phyloP scores from a whole-genome alignment of 2,888 invertebrate genomes.

The Melipona beecheii region DNA sequence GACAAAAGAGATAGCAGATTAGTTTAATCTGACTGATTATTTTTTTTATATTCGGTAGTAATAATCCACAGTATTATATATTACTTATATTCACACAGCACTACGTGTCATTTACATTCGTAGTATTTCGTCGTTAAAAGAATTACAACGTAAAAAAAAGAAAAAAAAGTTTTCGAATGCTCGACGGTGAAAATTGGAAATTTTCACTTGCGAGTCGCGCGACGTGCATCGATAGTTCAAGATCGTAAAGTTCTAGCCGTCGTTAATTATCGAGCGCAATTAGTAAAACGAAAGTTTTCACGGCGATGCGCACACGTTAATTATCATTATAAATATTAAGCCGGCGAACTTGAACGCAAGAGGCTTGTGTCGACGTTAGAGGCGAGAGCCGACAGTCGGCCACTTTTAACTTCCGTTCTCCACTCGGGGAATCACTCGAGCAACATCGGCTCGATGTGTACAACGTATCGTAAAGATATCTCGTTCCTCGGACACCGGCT shows the following conservation, averaged over 20 bases:
- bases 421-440: constrained; percentile 15
- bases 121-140: no score
- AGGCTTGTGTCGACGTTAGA: constrained; percentile 45
- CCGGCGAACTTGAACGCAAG: constrained; percentile 33
- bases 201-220: not conserved
- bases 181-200: not conserved
- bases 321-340: constrained; percentile 34
- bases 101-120: no score
- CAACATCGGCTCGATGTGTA: constrained; percentile 16
- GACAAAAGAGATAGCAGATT: no score
- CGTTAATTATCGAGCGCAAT: no score
- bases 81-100: no score
- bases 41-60: no score
- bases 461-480: constrained; percentile 44
- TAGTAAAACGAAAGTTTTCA: constrained; percentile 11
- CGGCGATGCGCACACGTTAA: not conserved
- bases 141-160: not conserved
- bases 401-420: constrained; percentile 50
- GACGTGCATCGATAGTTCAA: not conserved
- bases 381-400: constrained; percentile 17
- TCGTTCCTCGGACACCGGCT: constrained; percentile 1
- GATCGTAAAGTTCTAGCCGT: not conserved
- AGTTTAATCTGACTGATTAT: no score
- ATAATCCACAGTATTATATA: no score
- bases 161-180: not conserved